phyloP scores from a whole-genome alignment of 1,140 invertebrate genomes.

The Drosophila punjabiensis region DNA sequence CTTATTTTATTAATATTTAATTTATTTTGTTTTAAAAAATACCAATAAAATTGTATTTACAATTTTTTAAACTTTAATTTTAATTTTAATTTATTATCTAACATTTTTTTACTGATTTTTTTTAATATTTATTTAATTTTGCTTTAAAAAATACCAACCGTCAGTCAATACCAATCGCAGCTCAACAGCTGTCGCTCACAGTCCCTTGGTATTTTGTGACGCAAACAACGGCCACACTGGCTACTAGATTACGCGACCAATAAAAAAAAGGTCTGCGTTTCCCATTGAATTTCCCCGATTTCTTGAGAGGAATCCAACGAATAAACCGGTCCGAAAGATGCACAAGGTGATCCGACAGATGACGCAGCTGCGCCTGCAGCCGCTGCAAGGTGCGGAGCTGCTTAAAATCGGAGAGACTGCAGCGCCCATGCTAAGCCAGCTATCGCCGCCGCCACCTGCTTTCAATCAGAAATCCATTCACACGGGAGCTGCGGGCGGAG shows the following conservation, averaged over 20 bases:
- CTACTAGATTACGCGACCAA: slow-evolving; percentile 64
- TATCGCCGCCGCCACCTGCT: slow-evolving; percentile 31
- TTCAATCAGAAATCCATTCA: slow-evolving; percentile 54
- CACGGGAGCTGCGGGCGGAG: slow-evolving; percentile 53
- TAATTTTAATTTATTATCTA: no score
- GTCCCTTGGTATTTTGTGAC: neutral
- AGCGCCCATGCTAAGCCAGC: slow-evolving; percentile 1
- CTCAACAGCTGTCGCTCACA: neutral
- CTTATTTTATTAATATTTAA: neutral
- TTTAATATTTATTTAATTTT: neutral
- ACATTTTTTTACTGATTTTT: neutral
- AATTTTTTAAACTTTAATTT: neutral
- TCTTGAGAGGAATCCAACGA: slow-evolving; percentile 29
- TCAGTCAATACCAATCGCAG: neutral
- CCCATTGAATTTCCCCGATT: slow-evolving; percentile 23
- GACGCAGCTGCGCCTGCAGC: slow-evolving; percentile 54
- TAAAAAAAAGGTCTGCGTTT: slow-evolving; percentile 26
- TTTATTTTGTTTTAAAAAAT: neutral
- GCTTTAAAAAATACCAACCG: neutral
- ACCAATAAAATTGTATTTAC: neutral
- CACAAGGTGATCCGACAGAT: slow-evolving; percentile 66
- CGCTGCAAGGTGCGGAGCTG: slow-evolving; percentile 24
- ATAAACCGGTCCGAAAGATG: slow-evolving; percentile 34
- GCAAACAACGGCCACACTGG: slow-evolving; percentile 29
- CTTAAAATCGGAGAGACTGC: slow-evolving; percentile 9